A percentile compares a stretch with the other conserved stretches of the same genome.
Conservation (phyloP, 2,113 vertebrate genomes). For the Alligator mississippiensis region DNA sequence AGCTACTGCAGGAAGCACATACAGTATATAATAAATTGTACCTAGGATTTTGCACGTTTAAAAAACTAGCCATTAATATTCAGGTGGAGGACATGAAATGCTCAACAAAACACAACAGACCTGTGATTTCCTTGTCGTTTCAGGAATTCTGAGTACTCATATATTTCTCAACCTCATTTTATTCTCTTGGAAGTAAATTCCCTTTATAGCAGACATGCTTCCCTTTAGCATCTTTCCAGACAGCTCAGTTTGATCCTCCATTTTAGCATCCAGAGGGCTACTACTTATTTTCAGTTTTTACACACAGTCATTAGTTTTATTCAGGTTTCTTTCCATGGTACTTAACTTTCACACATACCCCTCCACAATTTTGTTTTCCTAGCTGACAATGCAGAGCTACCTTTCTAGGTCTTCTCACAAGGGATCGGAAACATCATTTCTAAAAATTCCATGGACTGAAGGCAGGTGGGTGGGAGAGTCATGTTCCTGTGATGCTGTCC, state of each 20-base stretch:
- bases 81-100: background rate
- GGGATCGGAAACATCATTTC: conserved; percentile 28
- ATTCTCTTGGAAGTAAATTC: background rate
- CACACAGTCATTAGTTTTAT: background rate
- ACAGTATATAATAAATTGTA: background rate
- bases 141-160: background rate
- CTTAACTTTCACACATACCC: background rate
- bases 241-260: background rate
- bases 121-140: background rate
- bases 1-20: background rate
- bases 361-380: background rate
- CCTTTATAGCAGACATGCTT: background rate
- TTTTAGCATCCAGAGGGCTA: background rate
- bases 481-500: background rate
- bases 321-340: background rate
- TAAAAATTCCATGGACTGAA: background rate
- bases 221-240: background rate
- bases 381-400: background rate
- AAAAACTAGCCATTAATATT: background rate
- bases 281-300: background rate
- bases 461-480: background rate
- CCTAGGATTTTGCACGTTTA: background rate
- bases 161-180: background rate
- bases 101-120: background rate
- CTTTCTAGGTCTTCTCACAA: background rate